Conservation (phyloP, 2,113 vertebrate species). For the Eublepharis macularius region DNA sequence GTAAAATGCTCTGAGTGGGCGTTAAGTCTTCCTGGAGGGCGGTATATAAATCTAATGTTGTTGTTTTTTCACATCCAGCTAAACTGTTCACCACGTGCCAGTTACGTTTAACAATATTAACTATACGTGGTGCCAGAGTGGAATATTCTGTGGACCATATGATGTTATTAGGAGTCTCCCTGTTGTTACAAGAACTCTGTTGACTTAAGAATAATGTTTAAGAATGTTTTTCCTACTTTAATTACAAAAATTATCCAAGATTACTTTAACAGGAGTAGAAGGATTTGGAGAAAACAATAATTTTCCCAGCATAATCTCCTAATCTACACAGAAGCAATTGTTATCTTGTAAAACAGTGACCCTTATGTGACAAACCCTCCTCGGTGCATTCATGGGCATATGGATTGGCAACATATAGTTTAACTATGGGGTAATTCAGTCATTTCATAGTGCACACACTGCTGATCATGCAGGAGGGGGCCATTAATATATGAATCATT, state of each 20-base stretch:
- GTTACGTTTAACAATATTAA: too few relatives aligned
- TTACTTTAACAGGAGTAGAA: background rate
- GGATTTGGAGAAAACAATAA: background rate
- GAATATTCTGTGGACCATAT: too few relatives aligned
- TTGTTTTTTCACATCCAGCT: too few relatives aligned
- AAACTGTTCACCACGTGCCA: too few relatives aligned
- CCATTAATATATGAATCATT: background rate
- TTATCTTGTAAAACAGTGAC: background rate
- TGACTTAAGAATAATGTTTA: background rate
- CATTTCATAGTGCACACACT: background rate
- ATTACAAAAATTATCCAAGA: slow-evolving; percentile 5
- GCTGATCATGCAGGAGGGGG: background rate
- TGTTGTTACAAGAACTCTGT: slow-evolving; percentile 7
- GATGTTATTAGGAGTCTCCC: too few relatives aligned
- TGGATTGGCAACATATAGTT: background rate
- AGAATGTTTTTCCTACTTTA: background rate
- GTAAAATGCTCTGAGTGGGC: too few relatives aligned
- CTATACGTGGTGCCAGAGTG: too few relatives aligned
- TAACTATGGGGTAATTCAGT: background rate
- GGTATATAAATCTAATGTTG: too few relatives aligned
- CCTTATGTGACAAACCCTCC: background rate
- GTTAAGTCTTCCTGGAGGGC: too few relatives aligned
- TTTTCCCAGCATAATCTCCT: background rate
- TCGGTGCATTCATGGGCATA: background rate
- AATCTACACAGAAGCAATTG: background rate